Conservation (phyloP, 2,797 vertebrate species). For the Ara ararauna region DNA sequence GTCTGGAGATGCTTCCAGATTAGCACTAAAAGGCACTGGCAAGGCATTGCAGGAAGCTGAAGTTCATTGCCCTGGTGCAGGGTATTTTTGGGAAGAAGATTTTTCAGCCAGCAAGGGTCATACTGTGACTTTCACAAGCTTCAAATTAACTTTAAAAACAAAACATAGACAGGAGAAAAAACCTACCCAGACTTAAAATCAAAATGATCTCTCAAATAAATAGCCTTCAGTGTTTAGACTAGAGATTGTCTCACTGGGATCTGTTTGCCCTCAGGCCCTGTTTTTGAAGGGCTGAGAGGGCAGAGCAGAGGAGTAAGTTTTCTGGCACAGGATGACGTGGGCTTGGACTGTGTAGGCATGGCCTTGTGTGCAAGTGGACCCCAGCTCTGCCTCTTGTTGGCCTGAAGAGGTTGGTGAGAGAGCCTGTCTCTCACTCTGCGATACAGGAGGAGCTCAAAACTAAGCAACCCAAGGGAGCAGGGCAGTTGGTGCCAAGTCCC, state of each 20-base stretch:
- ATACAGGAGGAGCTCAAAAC: not conserved
- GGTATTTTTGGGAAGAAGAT: not conserved
- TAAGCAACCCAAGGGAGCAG: not conserved
- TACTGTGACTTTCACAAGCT: not conserved
- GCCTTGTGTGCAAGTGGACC: accelerated
- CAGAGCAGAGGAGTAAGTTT: not conserved
- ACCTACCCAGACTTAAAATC: not conserved
- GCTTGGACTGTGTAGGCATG: not conserved
- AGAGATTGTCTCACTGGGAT: not conserved
- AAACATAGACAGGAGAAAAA: slow-evolving; percentile 35
- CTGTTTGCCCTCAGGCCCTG: slow-evolving; percentile 2
- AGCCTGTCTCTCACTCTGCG: accelerated
- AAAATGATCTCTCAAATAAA: not conserved
- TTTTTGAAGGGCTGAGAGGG: not conserved
- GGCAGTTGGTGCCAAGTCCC: not conserved
- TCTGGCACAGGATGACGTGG: not conserved
- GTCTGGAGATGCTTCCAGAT: not conserved
- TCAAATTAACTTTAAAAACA: slow-evolving; percentile 31
- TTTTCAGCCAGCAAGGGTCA: not conserved
- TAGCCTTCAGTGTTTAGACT: not conserved
- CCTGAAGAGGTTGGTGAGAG: not conserved
- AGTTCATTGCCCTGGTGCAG: not conserved
- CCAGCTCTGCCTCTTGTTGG: not conserved
- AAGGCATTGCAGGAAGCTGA: not conserved
- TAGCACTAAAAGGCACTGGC: not conserved